Evolutionary conservation across 2,113 vertebrate species (phyloP).

Genomic region (Channa argus): DNA sequence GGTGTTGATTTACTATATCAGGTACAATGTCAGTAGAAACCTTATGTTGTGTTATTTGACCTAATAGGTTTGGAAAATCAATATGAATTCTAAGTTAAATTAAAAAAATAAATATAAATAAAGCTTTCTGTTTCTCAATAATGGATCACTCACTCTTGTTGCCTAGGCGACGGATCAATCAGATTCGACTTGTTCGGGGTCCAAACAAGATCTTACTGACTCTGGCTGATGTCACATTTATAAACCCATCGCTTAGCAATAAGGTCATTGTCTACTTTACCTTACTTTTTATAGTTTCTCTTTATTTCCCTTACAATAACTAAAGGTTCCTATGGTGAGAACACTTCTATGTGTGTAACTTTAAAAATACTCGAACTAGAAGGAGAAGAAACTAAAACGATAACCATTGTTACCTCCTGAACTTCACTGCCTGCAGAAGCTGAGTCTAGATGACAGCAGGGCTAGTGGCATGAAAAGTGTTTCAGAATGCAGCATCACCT

Average conservation of each 20-base stretch:
- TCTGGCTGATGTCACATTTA: constrained; percentile 84
- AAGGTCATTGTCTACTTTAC: constrained; percentile 70
- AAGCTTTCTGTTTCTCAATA: no score
- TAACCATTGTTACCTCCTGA: not conserved
- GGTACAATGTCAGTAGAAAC: constrained; percentile 67
- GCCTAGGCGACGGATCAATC: constrained; percentile 79
- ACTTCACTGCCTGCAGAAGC: constrained; percentile 66
- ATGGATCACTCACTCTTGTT: constrained; percentile 10
- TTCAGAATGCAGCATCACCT: constrained; percentile 72
- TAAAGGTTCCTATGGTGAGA: no score
- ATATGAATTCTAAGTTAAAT: no score
- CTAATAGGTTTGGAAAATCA: not conserved
- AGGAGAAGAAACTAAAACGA: no score
- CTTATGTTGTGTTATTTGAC: not conserved
- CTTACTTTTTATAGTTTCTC: no score
- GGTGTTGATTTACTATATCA: constrained; percentile 75
- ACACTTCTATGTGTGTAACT: no score
- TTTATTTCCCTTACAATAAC: no score
- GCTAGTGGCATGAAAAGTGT: constrained; percentile 67
- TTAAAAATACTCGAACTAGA: no score
- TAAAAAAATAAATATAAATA: no score
- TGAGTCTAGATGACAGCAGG: constrained; percentile 81
- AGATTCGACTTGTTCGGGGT: constrained; percentile 79
- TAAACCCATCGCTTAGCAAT: constrained; percentile 85
- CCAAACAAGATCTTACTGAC: constrained; percentile 84